A percentile compares a stretch with the other conserved stretches of the same genome.
Conservation (phyloP, 2,797 vertebrate species). For the Crossoptilon crossoptilon region DNA sequence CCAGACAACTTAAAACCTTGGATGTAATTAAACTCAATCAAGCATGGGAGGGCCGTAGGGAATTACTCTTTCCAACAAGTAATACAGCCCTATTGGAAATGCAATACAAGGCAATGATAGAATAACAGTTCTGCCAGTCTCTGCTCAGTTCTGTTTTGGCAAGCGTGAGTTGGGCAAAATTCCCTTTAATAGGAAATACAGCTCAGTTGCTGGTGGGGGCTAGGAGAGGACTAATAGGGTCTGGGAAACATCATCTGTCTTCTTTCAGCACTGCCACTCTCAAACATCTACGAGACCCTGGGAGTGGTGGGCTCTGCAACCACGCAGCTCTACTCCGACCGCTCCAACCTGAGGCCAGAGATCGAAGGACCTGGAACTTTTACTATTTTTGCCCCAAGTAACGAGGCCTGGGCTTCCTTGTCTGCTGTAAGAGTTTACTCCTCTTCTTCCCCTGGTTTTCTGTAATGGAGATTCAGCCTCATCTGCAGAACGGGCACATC, state of each 20-base stretch:
- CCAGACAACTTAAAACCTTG: conserved; percentile 31
- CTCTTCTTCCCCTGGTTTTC: neutral
- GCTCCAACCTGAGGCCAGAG: conserved; percentile 87
- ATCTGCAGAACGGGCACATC: neutral
- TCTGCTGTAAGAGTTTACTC: conserved; percentile 85
- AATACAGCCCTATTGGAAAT: neutral
- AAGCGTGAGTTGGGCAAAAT: neutral
- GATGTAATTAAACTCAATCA: conserved; percentile 32
- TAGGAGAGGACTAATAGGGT: neutral
- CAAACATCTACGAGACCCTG: conserved; percentile 95
- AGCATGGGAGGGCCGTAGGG: neutral
- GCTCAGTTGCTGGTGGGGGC: neutral
- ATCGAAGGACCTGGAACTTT: conserved; percentile 95
- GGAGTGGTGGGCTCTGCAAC: conserved; percentile 90
- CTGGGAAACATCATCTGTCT: conserved; percentile 6
- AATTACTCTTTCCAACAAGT: conserved; percentile 6
- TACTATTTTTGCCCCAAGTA: conserved; percentile 97
- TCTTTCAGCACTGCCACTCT: conserved; percentile 88
- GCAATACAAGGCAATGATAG: neutral
- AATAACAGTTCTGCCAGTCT: conserved; percentile 13
- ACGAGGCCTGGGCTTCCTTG: conserved; percentile 92
- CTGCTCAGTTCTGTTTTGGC: neutral
- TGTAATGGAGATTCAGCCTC: neutral
- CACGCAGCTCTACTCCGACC: conserved; percentile 94
- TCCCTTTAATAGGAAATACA: neutral